Base-by-base conservation (phyloP, 2,888 invertebrate species). In the Germaria angustata region DNA sequence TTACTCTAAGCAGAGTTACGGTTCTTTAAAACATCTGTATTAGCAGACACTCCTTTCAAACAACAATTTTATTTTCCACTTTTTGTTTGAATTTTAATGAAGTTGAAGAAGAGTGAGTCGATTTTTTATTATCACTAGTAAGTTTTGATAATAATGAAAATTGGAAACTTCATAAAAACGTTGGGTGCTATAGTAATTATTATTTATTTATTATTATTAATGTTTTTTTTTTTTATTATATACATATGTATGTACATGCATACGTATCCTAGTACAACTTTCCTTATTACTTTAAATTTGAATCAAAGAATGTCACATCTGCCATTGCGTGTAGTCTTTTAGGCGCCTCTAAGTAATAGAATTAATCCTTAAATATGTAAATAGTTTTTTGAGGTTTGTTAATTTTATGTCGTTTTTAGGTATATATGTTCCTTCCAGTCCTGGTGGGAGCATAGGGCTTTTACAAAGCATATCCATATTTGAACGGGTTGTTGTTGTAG, bases 261-360 rank as follows among this genome's bases (percentile, higher is more conserved):
- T 28, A 28, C 28, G 6, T 28, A 6, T 28, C 6, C 6, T 28
- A 28, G 6, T 28, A n/a, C n/a, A n/a, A n/a, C n/a, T n/a, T n/a
- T n/a, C n/a, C n/a, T n/a, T 39, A 57, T 34, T 46, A 15, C 41
- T 65, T 24, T 4, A 15, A 57, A 71, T 46, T 55, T 49, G n/a
- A 72, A 65, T 65, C 8, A 57, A 41, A 51, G 57, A 79, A 65
- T 79, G 55, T 36, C 71, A n/a, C n/a, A 59, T 49, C 55, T 36
- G 36, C 15, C 51, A 36, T 75, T 80, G 80, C 80, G 80, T 80
- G 80, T 39, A 75, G 73, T 53, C 73, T 75, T 36, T 53, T 13
- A 55, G 80, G 61, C 80, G 73, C 61, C 73, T 61, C 3, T 36
- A 24, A 13, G 20, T 13, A 49, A 59, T 17, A 36, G 4, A 46